Percentiles rank a stretch among this genome's conserved stretches.
phyloP scores from a whole-genome alignment of 2,797 vertebrate species.

The Gouania willdenowi region DNA sequence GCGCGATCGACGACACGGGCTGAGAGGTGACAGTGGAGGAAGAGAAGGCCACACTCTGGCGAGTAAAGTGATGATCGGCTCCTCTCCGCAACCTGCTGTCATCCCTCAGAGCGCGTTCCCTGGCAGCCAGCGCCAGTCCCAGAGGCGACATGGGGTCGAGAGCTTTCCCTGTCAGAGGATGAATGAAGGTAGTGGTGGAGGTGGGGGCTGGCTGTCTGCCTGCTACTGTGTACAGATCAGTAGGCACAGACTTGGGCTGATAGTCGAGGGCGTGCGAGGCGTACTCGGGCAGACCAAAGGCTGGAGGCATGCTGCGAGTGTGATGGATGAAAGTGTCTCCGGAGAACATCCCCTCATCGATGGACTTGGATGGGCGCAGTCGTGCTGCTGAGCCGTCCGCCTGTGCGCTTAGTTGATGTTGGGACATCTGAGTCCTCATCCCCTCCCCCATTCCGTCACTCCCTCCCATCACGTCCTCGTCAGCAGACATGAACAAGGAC shows the following conservation, averaged over 20 bases:
- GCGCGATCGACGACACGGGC: conserved; percentile 59
- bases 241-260: conserved; percentile 79
- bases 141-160: conserved; percentile 87
- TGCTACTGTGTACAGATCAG: conserved; percentile 73
- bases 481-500: conserved; percentile 90
- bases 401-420: conserved; percentile 70
- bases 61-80: conserved; percentile 70
- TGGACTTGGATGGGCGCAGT: conserved; percentile 89
- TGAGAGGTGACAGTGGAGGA: conserved; percentile 58
- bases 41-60: conserved; percentile 67
- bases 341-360: conserved; percentile 91
- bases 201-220: conserved; percentile 47
- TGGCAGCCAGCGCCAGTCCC: conserved; percentile 85
- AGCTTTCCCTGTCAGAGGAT: conserved; percentile 89
- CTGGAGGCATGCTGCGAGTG: conserved; percentile 81
- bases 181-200: conserved; percentile 80
- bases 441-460: conserved; percentile 45
- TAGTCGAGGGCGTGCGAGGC: conserved; percentile 71
- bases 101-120: conserved; percentile 87
- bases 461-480: conserved; percentile 71
- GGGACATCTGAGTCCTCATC: conserved; percentile 60
- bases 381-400: conserved; percentile 69
- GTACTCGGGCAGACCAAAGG: conserved; percentile 78
- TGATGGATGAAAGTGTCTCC: conserved; percentile 86
- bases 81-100: conserved; percentile 72